Percentiles rank a stretch among this genome's conserved stretches.
These are phyloP conservation scores for Drosophila serrata DNA, from an alignment of 1,140 invertebrate genomes.

Conservation along the genomic window DNA sequence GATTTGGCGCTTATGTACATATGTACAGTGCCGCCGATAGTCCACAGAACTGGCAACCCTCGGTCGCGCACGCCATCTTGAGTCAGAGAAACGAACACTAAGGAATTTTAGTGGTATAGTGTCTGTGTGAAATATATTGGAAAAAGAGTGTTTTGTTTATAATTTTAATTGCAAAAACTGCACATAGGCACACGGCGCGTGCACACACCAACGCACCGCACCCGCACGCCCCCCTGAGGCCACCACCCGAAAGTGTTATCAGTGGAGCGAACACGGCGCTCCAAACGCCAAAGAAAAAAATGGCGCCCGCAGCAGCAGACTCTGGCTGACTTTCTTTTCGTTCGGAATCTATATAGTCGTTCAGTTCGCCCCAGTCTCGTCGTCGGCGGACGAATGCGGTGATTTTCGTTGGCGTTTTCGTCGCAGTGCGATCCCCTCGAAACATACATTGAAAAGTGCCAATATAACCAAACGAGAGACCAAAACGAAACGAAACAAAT, in stretches of 20 bases:
- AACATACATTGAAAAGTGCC: slow-evolving; percentile 38
- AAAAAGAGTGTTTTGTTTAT: slow-evolving; percentile 82
- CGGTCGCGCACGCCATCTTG: slow-evolving; percentile 34
- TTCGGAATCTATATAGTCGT: slow-evolving; percentile 51
- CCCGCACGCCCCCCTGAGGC: slow-evolving; percentile 42
- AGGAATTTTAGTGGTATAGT: slow-evolving; percentile 77
- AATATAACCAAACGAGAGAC: slow-evolving; percentile 45
- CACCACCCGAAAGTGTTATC: slow-evolving; percentile 64
- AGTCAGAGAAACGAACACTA: slow-evolving; percentile 74
- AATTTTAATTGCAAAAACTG: slow-evolving; percentile 82
- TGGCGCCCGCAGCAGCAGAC: slow-evolving; percentile 81
- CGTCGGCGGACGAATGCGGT: slow-evolving; percentile 47
- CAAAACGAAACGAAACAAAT: slow-evolving; percentile 49
- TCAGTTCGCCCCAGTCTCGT: slow-evolving; percentile 59
- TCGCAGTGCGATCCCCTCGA: slow-evolving; percentile 51
- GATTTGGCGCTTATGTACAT: too few species aligned
- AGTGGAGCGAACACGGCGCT: slow-evolving; percentile 59
- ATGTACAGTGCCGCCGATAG: background rate
- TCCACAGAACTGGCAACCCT: background rate
- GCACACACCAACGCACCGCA: slow-evolving; percentile 61
- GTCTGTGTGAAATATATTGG: slow-evolving; percentile 81
- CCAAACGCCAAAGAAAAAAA: slow-evolving; percentile 77
- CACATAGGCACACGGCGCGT: slow-evolving; percentile 71
- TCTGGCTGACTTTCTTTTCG: slow-evolving; percentile 77
- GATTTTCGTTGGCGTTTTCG: slow-evolving; percentile 48